A percentile compares a stretch with the other conserved stretches of the same genome.
These are phyloP conservation scores for Percopsis omiscomaycus DNA, from an alignment of 2,797 vertebrate genomes.

Conservation along the genomic window DNA sequence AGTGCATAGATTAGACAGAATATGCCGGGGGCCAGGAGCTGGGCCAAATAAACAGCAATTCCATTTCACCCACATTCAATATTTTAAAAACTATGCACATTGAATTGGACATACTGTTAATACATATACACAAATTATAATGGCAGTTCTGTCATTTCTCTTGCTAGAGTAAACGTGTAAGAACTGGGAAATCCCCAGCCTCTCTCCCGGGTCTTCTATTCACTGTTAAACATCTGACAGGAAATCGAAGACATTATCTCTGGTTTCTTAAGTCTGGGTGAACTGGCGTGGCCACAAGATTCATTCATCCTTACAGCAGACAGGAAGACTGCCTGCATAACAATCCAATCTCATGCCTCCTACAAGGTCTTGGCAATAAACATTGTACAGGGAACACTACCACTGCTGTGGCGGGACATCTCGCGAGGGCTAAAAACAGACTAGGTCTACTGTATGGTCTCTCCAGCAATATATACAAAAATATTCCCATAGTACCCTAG, in stretches of 20 bases:
- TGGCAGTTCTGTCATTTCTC: not conserved
- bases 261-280: not conserved
- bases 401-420: too few relatives aligned
- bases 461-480: not conserved
- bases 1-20: too few relatives aligned
- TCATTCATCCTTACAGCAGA: slow-evolving; percentile 1
- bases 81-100: too few relatives aligned
- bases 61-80: too few relatives aligned
- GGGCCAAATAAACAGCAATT: too few relatives aligned
- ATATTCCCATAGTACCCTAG: not conserved
- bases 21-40: too few relatives aligned
- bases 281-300: too few relatives aligned
- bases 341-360: too few relatives aligned
- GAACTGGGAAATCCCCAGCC: slow-evolving; percentile 2
- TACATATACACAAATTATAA: not conserved
- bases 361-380: too few relatives aligned
- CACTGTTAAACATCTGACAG: slow-evolving; percentile 1
- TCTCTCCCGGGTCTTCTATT: not conserved
- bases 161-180: not conserved
- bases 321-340: not conserved
- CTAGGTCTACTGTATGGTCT: too few relatives aligned
- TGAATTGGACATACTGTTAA: not conserved
- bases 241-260: slow-evolving; percentile 6
- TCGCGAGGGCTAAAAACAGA: too few relatives aligned
- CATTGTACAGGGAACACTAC: too few relatives aligned